Conservation (phyloP, 2,113 vertebrate genomes). For the human (Homo sapiens) region DNA sequence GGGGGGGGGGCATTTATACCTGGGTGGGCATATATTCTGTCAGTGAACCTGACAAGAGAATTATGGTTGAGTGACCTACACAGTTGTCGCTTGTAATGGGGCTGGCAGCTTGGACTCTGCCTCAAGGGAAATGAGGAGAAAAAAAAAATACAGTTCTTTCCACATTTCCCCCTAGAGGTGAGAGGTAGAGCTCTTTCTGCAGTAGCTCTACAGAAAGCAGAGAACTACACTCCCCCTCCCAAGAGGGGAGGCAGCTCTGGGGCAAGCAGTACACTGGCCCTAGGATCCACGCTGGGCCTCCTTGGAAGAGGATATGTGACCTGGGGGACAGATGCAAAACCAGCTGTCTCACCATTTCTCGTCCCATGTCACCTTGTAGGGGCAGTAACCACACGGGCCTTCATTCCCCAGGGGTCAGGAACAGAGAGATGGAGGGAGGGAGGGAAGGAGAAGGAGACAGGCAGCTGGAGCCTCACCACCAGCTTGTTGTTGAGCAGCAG, state of each 20-base stretch:
- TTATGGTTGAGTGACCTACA: neutral
- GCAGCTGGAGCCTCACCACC: conserved; percentile 82
- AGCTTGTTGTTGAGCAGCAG: conserved; percentile 91
- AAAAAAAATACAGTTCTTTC: neutral
- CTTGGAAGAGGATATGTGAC: neutral
- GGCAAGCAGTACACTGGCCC: neutral
- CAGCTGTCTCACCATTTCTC: neutral
- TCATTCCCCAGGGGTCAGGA: neutral
- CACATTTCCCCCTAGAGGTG: neutral
- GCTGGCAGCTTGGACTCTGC: neutral
- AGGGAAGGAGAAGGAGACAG: accelerated
- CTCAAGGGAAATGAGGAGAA: neutral
- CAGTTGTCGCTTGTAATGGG: neutral
- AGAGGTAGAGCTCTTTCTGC: neutral
- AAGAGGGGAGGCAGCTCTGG: neutral
- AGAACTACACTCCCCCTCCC: neutral
- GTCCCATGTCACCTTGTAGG: neutral
- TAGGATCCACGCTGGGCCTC: accelerated
- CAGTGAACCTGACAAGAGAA: neutral
- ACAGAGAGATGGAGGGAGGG: neutral
- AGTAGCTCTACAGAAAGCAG: neutral
- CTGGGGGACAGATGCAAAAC: neutral
- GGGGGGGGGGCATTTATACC: neutral
- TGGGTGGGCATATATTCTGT: neutral
- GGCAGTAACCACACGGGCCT: neutral